These are phyloP conservation scores for Aphidius ervi DNA, from an alignment of 1,140 invertebrate species.

Conservation along the genomic window DNA sequence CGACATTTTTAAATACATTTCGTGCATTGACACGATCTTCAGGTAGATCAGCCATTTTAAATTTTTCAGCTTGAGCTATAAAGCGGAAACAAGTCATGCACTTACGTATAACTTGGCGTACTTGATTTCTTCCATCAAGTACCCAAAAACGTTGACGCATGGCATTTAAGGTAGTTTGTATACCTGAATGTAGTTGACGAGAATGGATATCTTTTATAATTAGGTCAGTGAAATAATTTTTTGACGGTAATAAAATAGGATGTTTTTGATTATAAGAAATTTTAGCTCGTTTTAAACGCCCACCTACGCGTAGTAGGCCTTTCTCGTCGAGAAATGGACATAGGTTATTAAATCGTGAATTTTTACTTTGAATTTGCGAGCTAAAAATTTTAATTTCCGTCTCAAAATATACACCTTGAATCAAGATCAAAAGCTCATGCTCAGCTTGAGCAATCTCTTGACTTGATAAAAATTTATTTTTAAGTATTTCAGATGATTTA, in stretches of 20 bases:
- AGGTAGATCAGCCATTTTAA: slow-evolving; percentile 20
- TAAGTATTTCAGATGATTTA: background rate
- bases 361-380: background rate
- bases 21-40: slow-evolving; percentile 8
- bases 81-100: slow-evolving; percentile 27
- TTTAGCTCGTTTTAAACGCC: slow-evolving; percentile 4
- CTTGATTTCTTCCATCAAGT: slow-evolving; percentile 21
- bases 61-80: slow-evolving; percentile 12
- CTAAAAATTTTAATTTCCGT: background rate
- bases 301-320: slow-evolving; percentile 16
- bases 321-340: background rate
- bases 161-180: slow-evolving; percentile 25
- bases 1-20: slow-evolving; percentile 21
- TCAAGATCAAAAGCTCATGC: background rate
- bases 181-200: slow-evolving; percentile 29
- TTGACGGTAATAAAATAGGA: slow-evolving; percentile 26
- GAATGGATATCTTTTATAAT: slow-evolving; percentile 29
- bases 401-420: background rate
- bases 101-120: slow-evolving; percentile 19
- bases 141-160: slow-evolving; percentile 27
- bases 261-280: slow-evolving; percentile 21
- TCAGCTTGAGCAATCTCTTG: background rate
- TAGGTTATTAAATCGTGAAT: background rate
- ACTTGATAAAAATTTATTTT: background rate
- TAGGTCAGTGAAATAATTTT: slow-evolving; percentile 23